Evolutionary conservation across 2,888 invertebrate species (phyloP).

Genomic region (Pyrocoelia pectoralis): DNA sequence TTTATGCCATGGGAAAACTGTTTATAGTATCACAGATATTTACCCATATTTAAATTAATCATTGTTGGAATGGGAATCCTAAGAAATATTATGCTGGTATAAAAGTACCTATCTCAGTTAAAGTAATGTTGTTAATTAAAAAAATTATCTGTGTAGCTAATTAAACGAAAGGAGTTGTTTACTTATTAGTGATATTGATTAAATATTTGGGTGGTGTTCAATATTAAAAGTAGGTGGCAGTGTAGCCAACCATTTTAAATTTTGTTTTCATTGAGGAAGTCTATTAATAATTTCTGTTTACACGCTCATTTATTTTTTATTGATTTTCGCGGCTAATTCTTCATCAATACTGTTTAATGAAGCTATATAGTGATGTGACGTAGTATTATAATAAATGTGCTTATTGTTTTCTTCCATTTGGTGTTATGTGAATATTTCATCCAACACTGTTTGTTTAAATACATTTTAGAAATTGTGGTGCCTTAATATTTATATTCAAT

Average conservation of each 20-base stretch:
- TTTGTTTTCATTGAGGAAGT: neutral
- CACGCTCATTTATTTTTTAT: conserved; percentile 8
- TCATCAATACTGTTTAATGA: neutral
- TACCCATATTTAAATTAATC: no score
- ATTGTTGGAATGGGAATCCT: no score
- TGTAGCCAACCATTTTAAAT: conserved; percentile 8
- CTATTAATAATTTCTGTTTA: conserved; percentile 12
- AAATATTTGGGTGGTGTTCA: neutral
- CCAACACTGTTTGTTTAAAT: no score
- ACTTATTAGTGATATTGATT: conserved; percentile 3
- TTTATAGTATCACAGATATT: no score
- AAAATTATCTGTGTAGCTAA: no score
- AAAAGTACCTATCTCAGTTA: no score
- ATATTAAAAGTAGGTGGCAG: neutral
- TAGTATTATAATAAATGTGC: neutral
- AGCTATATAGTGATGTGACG: neutral
- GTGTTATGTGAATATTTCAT: no score
- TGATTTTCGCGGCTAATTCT: neutral
- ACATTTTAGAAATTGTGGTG: neutral
- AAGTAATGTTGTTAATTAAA: no score
- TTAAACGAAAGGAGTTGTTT: neutral
- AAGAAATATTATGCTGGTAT: no score
- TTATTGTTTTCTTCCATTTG: no score
- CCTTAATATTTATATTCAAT: conserved; percentile 6
- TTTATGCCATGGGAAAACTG: no score